These are phyloP conservation scores for Gobius niger DNA, from an alignment of 2,113 vertebrate species.

Conservation along the genomic window DNA sequence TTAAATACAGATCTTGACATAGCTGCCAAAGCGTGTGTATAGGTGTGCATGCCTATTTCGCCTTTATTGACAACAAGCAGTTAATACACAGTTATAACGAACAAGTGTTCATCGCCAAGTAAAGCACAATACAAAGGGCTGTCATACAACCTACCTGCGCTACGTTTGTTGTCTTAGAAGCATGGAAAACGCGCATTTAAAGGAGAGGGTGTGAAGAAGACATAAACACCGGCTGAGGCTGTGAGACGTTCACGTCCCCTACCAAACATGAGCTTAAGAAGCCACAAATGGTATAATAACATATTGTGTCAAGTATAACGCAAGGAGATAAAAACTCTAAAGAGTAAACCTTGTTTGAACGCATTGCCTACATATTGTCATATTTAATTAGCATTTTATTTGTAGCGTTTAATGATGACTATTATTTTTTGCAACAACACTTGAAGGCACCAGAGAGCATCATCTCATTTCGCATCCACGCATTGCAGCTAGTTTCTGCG, in stretches of 20 bases:
- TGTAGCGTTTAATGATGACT: not conserved
- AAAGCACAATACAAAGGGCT: not conserved
- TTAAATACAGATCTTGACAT: constrained; percentile 21
- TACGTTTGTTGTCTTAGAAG: constrained; percentile 62
- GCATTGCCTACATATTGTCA: not conserved
- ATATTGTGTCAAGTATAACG: not conserved
- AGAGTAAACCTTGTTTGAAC: not conserved
- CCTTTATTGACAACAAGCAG: constrained; percentile 10
- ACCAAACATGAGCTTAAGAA: accelerated
- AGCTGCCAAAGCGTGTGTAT: constrained; percentile 19
- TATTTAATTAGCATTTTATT: not conserved
- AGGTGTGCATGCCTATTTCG: constrained; percentile 24
- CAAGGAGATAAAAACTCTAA: not conserved
- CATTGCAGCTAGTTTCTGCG: constrained; percentile 36
- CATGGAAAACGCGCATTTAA: constrained; percentile 64
- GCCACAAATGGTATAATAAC: too few species aligned
- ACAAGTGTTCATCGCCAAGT: constrained; percentile 5
- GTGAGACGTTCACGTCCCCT: constrained; percentile 41
- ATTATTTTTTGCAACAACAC: not conserved
- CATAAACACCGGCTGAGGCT: constrained; percentile 61
- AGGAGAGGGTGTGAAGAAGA: constrained; percentile 45
- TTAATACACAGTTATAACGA: constrained; percentile 6
- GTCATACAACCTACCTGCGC: constrained; percentile 69
- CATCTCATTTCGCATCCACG: constrained; percentile 4
- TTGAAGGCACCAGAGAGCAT: constrained; percentile 38